phyloP scores from a whole-genome alignment of 1,140 invertebrate genomes.

The Drosophila athabasca region DNA sequence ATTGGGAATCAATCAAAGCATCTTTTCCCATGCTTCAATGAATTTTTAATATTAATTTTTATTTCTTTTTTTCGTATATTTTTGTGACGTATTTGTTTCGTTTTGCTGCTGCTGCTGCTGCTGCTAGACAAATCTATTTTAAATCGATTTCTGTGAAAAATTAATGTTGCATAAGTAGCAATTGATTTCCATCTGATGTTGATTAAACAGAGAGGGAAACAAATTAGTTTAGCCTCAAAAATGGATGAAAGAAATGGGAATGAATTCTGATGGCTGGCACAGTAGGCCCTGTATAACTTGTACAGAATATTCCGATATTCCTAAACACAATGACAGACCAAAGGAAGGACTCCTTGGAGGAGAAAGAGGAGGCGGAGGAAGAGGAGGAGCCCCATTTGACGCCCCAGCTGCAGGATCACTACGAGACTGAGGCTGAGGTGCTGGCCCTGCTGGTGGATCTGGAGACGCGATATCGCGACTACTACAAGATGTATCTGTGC shows the following conservation, averaged over 20 bases:
- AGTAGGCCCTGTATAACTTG: slow-evolving; percentile 20
- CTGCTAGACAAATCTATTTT: slow-evolving; percentile 59
- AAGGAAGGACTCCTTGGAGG: background rate
- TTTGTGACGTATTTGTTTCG: slow-evolving; percentile 44
- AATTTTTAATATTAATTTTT: slow-evolving; percentile 31
- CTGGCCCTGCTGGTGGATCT: slow-evolving; percentile 45
- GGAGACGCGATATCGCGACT: slow-evolving; percentile 33
- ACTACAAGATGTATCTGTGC: slow-evolving; percentile 51
- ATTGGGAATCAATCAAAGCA: slow-evolving; percentile 65
- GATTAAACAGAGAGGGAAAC: slow-evolving; percentile 27
- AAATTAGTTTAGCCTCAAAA: slow-evolving; percentile 51
- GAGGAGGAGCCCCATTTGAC: slow-evolving; percentile 52
- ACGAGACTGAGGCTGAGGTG: slow-evolving; percentile 53
- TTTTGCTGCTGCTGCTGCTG: no score
- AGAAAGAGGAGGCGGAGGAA: no score
- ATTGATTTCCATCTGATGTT: slow-evolving; percentile 39
- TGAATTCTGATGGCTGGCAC: slow-evolving; percentile 19
- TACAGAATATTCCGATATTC: background rate
- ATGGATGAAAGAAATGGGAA: slow-evolving; percentile 40
- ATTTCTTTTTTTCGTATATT: slow-evolving; percentile 27
- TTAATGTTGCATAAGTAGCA: slow-evolving; percentile 34
- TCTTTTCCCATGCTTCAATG: slow-evolving; percentile 38
- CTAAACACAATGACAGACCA: background rate
- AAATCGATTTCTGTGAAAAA: slow-evolving; percentile 52
- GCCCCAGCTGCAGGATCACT: slow-evolving; percentile 49